Conservation (phyloP, 1,140 invertebrate genomes). For the Drosophila santomea region DNA sequence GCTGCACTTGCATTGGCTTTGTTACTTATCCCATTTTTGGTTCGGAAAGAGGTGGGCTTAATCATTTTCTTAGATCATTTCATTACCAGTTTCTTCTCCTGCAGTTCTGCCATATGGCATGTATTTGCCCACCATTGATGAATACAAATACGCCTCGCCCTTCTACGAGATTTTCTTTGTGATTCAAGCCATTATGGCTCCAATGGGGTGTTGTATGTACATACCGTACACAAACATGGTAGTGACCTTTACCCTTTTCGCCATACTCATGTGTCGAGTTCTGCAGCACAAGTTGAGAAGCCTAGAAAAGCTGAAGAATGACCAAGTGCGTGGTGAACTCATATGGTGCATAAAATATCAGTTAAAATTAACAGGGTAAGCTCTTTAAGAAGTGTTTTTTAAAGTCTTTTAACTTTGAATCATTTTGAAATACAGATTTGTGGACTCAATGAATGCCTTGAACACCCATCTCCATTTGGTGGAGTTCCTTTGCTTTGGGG, state of each 20-base stretch:
- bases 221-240: constrained; percentile 76
- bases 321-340: constrained; percentile 41
- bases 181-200: constrained; percentile 71
- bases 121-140: constrained; percentile 66
- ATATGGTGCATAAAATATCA: constrained; percentile 75
- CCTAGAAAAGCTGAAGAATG: constrained; percentile 28
- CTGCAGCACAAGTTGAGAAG: constrained; percentile 64
- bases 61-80: neutral
- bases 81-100: neutral
- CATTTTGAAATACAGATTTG: constrained; percentile 35
- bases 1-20: constrained; percentile 68
- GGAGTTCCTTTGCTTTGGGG: constrained; percentile 75
- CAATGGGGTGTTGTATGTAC: constrained; percentile 82
- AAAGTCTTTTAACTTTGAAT: neutral
- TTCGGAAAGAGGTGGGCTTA: constrained; percentile 57
- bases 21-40: constrained; percentile 76
- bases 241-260: constrained; percentile 76
- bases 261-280: constrained; percentile 70
- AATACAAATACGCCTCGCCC: constrained; percentile 73
- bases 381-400: neutral
- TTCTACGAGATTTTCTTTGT: constrained; percentile 76
- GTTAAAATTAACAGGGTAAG: constrained; percentile 60
- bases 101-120: constrained; percentile 77
- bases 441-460: constrained; percentile 64
- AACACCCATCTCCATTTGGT: constrained; percentile 69